phyloP scores from a whole-genome alignment of 1,140 invertebrate species.

The Cydia pomonella region DNA sequence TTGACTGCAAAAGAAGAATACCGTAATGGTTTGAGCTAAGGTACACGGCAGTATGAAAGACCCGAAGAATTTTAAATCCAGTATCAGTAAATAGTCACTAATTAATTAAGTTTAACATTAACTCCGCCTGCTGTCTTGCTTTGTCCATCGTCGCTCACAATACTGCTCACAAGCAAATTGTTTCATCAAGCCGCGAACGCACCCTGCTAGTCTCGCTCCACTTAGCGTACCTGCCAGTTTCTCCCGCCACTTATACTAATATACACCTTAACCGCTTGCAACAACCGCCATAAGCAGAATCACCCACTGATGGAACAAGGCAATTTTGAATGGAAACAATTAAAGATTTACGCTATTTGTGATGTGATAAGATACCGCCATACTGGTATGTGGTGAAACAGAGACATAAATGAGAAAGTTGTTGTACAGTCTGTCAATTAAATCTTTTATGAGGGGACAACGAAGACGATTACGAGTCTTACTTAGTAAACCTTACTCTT shows the following conservation, averaged over 20 bases:
- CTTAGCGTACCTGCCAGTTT: slow-evolving; percentile 42
- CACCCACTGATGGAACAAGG: not conserved
- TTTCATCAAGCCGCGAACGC: slow-evolving; percentile 47
- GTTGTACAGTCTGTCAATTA: not conserved
- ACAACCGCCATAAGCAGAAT: not conserved
- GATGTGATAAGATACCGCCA: slow-evolving; percentile 7
- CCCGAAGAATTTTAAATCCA: too few relatives aligned
- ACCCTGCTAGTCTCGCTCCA: slow-evolving; percentile 53
- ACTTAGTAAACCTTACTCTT: not conserved
- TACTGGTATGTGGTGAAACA: not conserved
- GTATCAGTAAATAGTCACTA: too few relatives aligned
- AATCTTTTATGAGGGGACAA: not conserved
- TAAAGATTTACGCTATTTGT: slow-evolving; percentile 1
- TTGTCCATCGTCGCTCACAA: not conserved
- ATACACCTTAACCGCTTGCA: slow-evolving; percentile 15
- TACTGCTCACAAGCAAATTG: slow-evolving; percentile 43
- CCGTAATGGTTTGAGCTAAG: too few relatives aligned
- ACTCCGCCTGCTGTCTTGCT: not conserved
- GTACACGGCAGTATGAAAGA: too few relatives aligned
- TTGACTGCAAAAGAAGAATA: too few relatives aligned
- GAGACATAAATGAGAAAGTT: not conserved
- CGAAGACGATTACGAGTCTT: not conserved
- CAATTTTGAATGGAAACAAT: slow-evolving; percentile 22
- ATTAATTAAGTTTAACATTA: not conserved
- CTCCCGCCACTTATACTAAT: slow-evolving; percentile 20